A percentile compares a stretch with the other conserved stretches of the same genome.
Evolutionary conservation across 2,888 invertebrate genomes (phyloP).

Genomic region (Philonicus albiceps): DNA sequence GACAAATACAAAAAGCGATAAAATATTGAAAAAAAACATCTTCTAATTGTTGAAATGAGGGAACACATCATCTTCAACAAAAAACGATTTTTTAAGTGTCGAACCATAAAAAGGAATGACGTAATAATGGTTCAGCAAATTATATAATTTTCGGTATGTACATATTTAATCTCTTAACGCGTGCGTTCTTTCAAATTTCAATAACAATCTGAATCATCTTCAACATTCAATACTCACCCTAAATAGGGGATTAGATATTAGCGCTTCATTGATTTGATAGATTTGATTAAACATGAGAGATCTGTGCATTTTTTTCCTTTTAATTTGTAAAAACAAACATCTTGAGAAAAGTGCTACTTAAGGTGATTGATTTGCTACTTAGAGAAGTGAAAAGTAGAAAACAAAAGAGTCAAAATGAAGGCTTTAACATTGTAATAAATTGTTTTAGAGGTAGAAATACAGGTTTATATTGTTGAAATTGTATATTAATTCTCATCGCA

Average conservation of each 20-base stretch:
- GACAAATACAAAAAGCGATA: background rate
- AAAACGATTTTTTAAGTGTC: background rate
- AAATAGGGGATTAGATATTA: background rate
- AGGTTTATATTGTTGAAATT: too few species aligned
- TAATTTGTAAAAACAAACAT: background rate
- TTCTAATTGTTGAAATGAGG: background rate
- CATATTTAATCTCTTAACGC: background rate
- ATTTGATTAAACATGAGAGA: background rate
- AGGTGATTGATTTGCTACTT: background rate
- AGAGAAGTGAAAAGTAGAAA: background rate
- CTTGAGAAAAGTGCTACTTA: background rate
- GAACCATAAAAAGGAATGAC: background rate
- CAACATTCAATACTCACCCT: too few species aligned
- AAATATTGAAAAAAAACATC: background rate
- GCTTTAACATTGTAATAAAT: background rate
- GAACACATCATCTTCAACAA: background rate
- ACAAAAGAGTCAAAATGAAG: background rate
- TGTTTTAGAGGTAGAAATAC: background rate
- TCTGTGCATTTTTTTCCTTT: background rate
- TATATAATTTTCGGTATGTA: background rate
- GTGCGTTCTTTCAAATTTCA: background rate
- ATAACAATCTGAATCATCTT: background rate
- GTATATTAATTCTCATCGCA: too few species aligned
- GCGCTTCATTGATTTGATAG: background rate
- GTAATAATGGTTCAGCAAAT: background rate